Evolutionary conservation across 2,888 invertebrate genomes (phyloP).

Genomic region (Pandemis cinnamomeana): DNA sequence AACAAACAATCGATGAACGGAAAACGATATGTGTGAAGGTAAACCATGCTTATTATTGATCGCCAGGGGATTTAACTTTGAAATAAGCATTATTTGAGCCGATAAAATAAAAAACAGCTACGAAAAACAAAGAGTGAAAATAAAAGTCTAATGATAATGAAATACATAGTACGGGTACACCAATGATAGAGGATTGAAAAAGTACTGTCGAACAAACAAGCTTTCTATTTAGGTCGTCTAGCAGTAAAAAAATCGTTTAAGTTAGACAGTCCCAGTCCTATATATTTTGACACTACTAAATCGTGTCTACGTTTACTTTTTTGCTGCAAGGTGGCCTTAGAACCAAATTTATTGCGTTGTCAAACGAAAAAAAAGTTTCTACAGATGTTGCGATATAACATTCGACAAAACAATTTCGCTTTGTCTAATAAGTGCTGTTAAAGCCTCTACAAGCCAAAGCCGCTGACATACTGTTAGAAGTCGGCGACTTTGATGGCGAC

Average conservation of each 20-base stretch:
- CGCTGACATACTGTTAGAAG: no score
- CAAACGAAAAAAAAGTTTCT: no score
- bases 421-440: no score
- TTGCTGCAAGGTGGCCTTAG: no score
- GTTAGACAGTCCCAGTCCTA: background rate
- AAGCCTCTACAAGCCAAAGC: no score
- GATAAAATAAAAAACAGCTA: background rate
- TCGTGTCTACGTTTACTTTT: no score
- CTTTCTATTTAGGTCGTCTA: background rate
- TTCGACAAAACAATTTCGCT: no score
- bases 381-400: no score
- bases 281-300: no score
- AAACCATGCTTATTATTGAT: slow-evolving; percentile 37
- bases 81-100: background rate
- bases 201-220: background rate
- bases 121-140: slow-evolving; percentile 3
- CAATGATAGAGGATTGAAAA: background rate
- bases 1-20: background rate
- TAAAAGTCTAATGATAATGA: background rate
- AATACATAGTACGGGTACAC: background rate
- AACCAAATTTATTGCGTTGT: no score
- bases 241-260: background rate
- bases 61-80: background rate
- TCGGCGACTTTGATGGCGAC: no score
- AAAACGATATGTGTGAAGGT: slow-evolving; percentile 23